phyloP scores from a whole-genome alignment of 2,113 vertebrate species.

The Zosterops lateralis region DNA sequence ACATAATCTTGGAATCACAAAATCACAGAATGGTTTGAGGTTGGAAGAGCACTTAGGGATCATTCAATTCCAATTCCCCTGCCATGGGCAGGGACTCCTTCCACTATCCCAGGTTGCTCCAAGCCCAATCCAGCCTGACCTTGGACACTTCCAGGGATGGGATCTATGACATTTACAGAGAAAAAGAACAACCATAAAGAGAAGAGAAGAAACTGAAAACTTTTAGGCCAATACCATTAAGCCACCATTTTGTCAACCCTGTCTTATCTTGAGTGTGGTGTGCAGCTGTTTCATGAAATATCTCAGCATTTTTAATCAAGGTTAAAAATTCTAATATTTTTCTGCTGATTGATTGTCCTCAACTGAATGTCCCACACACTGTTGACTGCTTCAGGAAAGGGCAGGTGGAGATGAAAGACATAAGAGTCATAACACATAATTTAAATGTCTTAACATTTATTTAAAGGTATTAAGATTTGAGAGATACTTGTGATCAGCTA shows the following conservation, averaged over 20 bases:
- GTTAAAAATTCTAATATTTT: background rate
- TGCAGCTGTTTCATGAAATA: background rate
- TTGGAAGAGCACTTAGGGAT: background rate
- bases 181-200: background rate
- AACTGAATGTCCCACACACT: background rate
- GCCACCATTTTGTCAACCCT: background rate
- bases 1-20: background rate
- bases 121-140: background rate
- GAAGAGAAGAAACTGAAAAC: background rate
- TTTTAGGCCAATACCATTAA: background rate
- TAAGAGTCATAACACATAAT: background rate
- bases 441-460: background rate
- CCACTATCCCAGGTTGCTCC: background rate
- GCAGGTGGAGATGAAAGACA: background rate
- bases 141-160: background rate
- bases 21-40: background rate
- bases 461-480: background rate
- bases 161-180: background rate
- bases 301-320: background rate
- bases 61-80: background rate
- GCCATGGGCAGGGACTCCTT: too few species aligned
- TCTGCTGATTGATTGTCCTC: background rate
- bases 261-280: background rate
- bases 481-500: background rate
- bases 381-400: background rate